These are phyloP conservation scores for Lissocephala sabroskyi DNA, from an alignment of 2,888 invertebrate genomes.

Conservation along the genomic window DNA sequence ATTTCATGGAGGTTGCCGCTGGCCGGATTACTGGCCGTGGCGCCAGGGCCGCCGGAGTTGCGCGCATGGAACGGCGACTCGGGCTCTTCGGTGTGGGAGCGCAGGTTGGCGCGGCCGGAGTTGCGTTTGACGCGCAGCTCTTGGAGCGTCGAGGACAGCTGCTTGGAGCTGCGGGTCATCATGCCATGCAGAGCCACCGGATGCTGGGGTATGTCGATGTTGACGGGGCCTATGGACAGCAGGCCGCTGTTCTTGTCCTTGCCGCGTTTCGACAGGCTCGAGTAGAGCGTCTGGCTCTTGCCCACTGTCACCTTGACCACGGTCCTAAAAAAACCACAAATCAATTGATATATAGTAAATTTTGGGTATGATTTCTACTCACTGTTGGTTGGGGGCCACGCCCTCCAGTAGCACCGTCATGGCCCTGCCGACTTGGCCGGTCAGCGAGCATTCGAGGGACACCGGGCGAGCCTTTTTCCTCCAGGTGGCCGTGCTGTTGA, in stretches of 20 bases:
- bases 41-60: conserved; percentile 55
- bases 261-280: conserved; percentile 83
- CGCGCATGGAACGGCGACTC: conserved; percentile 73
- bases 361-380: conserved; percentile 58
- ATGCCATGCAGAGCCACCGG: conserved; percentile 98
- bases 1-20: conserved; percentile 43
- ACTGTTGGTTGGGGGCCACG: conserved; percentile 91
- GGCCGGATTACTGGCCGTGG: no score
- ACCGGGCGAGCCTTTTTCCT: conserved; percentile 86
- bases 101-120: conserved; percentile 80
- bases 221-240: conserved; percentile 89
- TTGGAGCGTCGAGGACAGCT: conserved; percentile 93
- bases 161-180: conserved; percentile 95
- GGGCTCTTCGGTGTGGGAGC: conserved; percentile 76
- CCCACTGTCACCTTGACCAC: conserved; percentile 94
- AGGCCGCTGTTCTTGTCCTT: conserved; percentile 87
- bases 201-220: conserved; percentile 97
- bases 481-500: conserved; percentile 92
- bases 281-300: conserved; percentile 93
- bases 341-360: neutral
- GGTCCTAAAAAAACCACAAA: conserved; percentile 75
- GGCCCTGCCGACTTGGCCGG: conserved; percentile 91
- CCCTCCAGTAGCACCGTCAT: conserved; percentile 95
- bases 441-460: conserved; percentile 83
- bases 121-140: conserved; percentile 88